Evolutionary conservation across 2,113 vertebrate species (phyloP).

Genomic region (Puntigrus tetrazona): DNA sequence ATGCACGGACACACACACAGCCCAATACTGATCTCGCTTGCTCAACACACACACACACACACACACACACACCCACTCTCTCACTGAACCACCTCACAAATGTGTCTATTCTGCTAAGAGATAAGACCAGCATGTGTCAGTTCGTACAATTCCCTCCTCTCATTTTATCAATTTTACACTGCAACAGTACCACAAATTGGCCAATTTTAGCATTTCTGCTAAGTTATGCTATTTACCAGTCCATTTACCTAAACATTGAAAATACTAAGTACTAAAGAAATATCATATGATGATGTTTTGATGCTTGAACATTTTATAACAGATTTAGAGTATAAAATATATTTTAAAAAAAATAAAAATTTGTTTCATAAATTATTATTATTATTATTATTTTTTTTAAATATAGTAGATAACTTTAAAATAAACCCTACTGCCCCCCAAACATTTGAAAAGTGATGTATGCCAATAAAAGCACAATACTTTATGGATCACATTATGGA

Average conservation of each 20-base stretch:
- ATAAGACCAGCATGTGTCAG: not conserved
- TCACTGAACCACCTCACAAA: not conserved
- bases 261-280: not conserved
- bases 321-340: too few species aligned
- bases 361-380: too few species aligned
- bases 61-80: not conserved
- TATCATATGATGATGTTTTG: too few species aligned
- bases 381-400: too few species aligned
- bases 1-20: conserved; percentile 3
- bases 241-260: not conserved
- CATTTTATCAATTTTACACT: not conserved
- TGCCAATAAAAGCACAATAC: too few species aligned
- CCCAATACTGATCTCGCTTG: not conserved
- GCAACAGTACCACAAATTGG: not conserved
- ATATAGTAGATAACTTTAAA: too few species aligned
- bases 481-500: too few species aligned
- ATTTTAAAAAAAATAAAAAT: too few species aligned
- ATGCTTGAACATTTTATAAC: too few species aligned
- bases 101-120: not conserved
- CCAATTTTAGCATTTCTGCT: not conserved
- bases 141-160: not conserved
- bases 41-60: conserved; percentile 15
- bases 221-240: not conserved
- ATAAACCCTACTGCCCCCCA: too few species aligned
- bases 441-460: too few species aligned